phyloP scores from a whole-genome alignment of 23 tunicate species.

The Trididemnum clinides region DNA sequence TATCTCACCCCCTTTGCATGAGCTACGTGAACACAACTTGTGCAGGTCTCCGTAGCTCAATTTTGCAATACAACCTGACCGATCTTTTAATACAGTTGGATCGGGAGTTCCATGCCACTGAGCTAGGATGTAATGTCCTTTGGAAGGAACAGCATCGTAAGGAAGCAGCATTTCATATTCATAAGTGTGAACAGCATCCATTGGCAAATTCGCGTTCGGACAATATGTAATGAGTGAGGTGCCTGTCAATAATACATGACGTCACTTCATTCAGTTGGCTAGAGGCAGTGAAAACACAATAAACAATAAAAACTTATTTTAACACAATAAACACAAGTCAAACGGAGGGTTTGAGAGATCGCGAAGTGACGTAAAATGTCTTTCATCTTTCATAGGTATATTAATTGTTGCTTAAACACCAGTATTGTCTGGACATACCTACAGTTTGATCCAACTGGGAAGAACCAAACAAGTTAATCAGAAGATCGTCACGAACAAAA shows the following conservation, averaged over 20 bases:
- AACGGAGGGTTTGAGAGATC: too few species aligned
- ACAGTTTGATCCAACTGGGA: not conserved
- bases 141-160: slow-evolving; percentile 16
- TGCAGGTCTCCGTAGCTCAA: slow-evolving; percentile 29
- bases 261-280: too few species aligned
- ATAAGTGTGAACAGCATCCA: slow-evolving; percentile 35
- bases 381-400: too few species aligned
- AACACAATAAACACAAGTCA: too few species aligned
- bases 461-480: slow-evolving; percentile 33
- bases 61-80: slow-evolving; percentile 60
- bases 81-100: slow-evolving; percentile 64
- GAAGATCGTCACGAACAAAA: slow-evolving; percentile 1
- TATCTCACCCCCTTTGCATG: slow-evolving; percentile 43
- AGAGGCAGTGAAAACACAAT: too few species aligned
- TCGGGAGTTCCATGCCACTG: slow-evolving; percentile 95
- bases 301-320: too few species aligned
- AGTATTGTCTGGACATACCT: too few species aligned
- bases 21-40: slow-evolving; percentile 15
- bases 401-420: too few species aligned
- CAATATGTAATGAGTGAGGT: slow-evolving; percentile 44
- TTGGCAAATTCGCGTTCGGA: slow-evolving; percentile 28
- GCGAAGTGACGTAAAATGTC: too few species aligned
- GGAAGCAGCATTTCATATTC: slow-evolving; percentile 57
- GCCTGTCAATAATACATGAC: slow-evolving; percentile 17
- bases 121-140: slow-evolving; percentile 57